A percentile compares a stretch with the other conserved stretches of the same genome.
These are phyloP conservation scores for Pandemis heparana DNA, from an alignment of 2,888 invertebrate species.

Conservation along the genomic window DNA sequence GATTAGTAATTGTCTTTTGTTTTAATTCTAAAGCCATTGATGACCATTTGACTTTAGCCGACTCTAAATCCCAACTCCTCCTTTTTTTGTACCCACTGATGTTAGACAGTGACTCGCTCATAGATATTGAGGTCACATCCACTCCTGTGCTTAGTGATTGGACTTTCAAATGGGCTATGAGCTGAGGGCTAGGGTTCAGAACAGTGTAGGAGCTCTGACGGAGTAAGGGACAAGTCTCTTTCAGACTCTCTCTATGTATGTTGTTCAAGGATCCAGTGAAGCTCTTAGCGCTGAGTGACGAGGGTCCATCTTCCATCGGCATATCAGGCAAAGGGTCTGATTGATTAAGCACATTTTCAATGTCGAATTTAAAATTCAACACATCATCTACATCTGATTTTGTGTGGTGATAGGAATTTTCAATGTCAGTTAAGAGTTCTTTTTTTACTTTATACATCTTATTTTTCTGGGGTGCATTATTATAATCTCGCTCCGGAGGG, in stretches of 20 bases:
- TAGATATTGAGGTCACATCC: slow-evolving; percentile 79
- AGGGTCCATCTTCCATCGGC: slow-evolving; percentile 60
- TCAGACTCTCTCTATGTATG: slow-evolving; percentile 68
- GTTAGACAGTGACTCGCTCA: slow-evolving; percentile 79
- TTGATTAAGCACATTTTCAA: slow-evolving; percentile 50
- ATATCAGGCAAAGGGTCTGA: slow-evolving; percentile 55
- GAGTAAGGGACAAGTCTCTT: slow-evolving; percentile 73
- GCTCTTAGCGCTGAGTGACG: slow-evolving; percentile 72
- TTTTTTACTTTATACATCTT: slow-evolving; percentile 42
- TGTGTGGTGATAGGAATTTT: slow-evolving; percentile 45
- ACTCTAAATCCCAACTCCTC: slow-evolving; percentile 78
- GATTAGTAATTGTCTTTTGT: slow-evolving; percentile 49
- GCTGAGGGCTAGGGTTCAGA: slow-evolving; percentile 90
- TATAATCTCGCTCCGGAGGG: slow-evolving; percentile 72
- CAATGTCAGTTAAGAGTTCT: slow-evolving; percentile 51
- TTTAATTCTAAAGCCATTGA: slow-evolving; percentile 79
- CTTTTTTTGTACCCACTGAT: slow-evolving; percentile 70
- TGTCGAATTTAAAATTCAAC: slow-evolving; percentile 53
- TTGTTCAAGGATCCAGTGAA: slow-evolving; percentile 80
- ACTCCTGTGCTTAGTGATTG: slow-evolving; percentile 78
- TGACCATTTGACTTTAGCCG: slow-evolving; percentile 82
- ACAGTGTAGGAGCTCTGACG: slow-evolving; percentile 93
- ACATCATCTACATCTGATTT: slow-evolving; percentile 45
- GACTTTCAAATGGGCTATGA: slow-evolving; percentile 87
- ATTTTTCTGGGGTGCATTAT: slow-evolving; percentile 54